These are phyloP conservation scores for Tapirus indicus DNA, from an alignment of 2,797 vertebrate species.

Conservation along the genomic window DNA sequence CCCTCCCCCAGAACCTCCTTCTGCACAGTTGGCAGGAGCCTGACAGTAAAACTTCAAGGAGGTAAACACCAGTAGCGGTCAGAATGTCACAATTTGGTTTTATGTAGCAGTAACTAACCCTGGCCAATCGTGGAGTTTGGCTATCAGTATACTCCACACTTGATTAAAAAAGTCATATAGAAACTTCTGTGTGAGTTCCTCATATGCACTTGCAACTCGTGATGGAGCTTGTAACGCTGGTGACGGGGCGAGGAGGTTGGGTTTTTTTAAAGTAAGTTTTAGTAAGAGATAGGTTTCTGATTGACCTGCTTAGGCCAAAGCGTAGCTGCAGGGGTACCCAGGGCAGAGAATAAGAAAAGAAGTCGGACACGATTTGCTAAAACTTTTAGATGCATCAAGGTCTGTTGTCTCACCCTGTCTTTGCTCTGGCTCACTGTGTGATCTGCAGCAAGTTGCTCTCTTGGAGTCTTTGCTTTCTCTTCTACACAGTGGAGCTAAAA, in stretches of 20 bases:
- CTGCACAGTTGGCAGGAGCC: neutral
- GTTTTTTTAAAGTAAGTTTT: neutral
- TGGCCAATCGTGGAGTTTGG: neutral
- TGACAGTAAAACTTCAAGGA: neutral
- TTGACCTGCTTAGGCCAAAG: neutral
- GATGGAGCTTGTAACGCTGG: neutral
- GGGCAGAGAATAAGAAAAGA: neutral
- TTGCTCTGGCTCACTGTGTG: neutral
- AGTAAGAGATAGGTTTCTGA: neutral
- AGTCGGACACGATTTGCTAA: no score
- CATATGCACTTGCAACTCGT: neutral
- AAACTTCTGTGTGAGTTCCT: constrained; percentile 13
- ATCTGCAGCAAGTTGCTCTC: neutral
- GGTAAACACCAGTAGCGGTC: constrained; percentile 25
- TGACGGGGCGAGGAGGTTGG: neutral
- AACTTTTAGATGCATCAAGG: neutral
- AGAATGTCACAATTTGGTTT: neutral
- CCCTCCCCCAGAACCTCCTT: neutral
- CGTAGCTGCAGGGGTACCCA: no score
- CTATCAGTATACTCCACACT: neutral
- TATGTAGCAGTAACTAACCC: neutral
- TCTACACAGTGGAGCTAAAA: neutral
- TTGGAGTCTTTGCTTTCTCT: neutral
- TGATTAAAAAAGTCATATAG: constrained; percentile 18
- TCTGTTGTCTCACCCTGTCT: neutral